A percentile compares a stretch with the other conserved stretches of the same genome.
These are phyloP conservation scores for Coptodon rendalli DNA, from an alignment of 2,113 vertebrate genomes.

Conservation along the genomic window DNA sequence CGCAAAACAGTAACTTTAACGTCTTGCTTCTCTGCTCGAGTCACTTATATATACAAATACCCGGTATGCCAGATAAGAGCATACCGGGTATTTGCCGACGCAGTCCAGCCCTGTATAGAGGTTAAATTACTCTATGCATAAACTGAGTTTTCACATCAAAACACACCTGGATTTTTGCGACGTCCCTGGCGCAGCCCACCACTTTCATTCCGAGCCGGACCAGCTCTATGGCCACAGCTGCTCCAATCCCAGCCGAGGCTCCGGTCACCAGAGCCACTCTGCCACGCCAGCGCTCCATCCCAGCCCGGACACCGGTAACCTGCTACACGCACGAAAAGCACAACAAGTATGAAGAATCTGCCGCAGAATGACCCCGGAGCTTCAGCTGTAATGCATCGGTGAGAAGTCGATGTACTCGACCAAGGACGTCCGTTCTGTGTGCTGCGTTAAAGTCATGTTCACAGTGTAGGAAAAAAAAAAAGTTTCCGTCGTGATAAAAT, in stretches of 20 bases:
- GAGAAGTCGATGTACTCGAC: not conserved
- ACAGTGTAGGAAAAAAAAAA: not conserved
- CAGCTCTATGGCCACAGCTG: conserved; percentile 74
- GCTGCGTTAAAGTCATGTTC: not conserved
- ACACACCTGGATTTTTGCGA: conserved; percentile 79
- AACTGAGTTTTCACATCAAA: not conserved
- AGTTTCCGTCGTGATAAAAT: not conserved
- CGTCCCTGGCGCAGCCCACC: conserved; percentile 80
- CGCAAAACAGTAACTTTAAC: not conserved
- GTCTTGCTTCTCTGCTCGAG: not conserved
- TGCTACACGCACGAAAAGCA: not conserved
- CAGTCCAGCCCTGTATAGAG: not conserved
- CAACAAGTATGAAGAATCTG: not conserved
- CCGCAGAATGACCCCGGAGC: not conserved
- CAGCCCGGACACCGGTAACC: not conserved
- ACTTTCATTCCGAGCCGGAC: conserved; percentile 82
- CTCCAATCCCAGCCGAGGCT: conserved; percentile 83
- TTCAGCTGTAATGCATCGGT: no score
- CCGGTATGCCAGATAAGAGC: not conserved
- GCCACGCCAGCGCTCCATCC: conserved; percentile 82
- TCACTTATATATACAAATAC: not conserved
- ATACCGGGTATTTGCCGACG: not conserved
- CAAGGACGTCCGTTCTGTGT: not conserved
- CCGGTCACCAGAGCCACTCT: conserved; percentile 84
- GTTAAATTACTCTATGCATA: not conserved